Base-by-base conservation (phyloP, 2,888 invertebrate species). In the Fragum sueziense region DNA sequence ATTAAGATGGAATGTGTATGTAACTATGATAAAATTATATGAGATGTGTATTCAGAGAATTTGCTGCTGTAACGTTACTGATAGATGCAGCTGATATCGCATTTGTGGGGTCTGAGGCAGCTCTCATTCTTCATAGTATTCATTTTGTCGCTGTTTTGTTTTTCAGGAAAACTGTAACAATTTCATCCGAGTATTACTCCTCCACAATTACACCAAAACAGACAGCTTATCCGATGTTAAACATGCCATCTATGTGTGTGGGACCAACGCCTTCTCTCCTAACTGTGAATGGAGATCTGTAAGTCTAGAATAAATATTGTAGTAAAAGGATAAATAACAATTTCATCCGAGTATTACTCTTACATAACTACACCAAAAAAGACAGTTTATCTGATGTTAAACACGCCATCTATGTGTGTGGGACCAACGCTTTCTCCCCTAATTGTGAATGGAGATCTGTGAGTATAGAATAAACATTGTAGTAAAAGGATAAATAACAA, bases 341-440 rank as follows among this genome's bases (percentile, higher is more conserved):
- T 94, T 97, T 96, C 94, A 95, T 98, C 88, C 96, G 97, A 93
- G 97, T 97, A 25, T 94, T 98, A 78, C 95, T 97, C 79, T 95
- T 96, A 74, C 95, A 96, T 90, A 80, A 90, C 22, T 76, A 76
- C 62, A 71, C 79, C 3, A 54, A 67, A 52, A 74, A 70, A 34
- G 69, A 76, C 54, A 41, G 70, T 4, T 52, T 73, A 37, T 65
- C 70, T 1, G 76, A 78, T 27, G 71, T 69, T 7, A 85, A 88
- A 33, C 96, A 96, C 91, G 95, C 95, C 91, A 94, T 98, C 87
- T 97, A 98, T 92, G 96, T 96, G 20, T 98, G 98, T 94, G 98
- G 98, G 54, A 98, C 98, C 76, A 96, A 97, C 92, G 97, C 98
- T 34, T 98, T 97, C 94, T 96, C 96, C 86, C 98, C 98, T 25